These are phyloP conservation scores for Enteromius radiatus DNA, from an alignment of 2,797 vertebrate species.

Conservation along the genomic window DNA sequence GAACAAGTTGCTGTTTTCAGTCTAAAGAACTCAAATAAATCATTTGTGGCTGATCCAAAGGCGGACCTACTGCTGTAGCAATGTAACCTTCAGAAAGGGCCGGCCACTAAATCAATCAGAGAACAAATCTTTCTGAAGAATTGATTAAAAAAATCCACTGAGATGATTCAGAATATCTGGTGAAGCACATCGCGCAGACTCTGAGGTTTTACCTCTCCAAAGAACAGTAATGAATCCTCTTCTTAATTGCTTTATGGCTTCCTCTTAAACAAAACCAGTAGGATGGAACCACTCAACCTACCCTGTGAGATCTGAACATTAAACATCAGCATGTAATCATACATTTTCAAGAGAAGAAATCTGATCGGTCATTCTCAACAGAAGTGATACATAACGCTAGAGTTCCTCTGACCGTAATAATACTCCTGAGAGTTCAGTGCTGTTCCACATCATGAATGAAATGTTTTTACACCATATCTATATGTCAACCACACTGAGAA, in stretches of 20 bases:
- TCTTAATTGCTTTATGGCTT: conserved; percentile 51
- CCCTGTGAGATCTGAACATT: conserved; percentile 35
- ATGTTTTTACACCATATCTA: conserved; percentile 10
- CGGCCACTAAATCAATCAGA: neutral
- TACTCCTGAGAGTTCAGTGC: conserved; percentile 2
- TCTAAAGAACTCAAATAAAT: neutral
- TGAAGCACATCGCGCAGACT: conserved; percentile 12
- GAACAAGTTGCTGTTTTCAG: neutral
- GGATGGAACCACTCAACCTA: conserved; percentile 34
- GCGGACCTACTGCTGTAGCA: neutral
- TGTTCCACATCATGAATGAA: neutral
- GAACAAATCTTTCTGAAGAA: neutral
- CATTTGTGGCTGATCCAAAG: neutral
- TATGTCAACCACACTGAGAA: conserved; percentile 10
- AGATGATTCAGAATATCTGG: neutral
- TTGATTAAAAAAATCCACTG: neutral
- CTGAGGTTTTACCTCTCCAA: neutral
- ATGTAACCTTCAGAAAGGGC: neutral
- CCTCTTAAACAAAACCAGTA: conserved; percentile 33
- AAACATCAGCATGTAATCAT: conserved; percentile 41
- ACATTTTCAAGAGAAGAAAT: conserved; percentile 37
- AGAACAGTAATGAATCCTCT: conserved; percentile 35
- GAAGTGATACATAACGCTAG: conserved; percentile 33
- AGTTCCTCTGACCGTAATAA: conserved; percentile 40
- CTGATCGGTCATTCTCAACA: neutral